Conservation (phyloP, 2,113 vertebrate genomes). For the Periophthalmus modestus region DNA sequence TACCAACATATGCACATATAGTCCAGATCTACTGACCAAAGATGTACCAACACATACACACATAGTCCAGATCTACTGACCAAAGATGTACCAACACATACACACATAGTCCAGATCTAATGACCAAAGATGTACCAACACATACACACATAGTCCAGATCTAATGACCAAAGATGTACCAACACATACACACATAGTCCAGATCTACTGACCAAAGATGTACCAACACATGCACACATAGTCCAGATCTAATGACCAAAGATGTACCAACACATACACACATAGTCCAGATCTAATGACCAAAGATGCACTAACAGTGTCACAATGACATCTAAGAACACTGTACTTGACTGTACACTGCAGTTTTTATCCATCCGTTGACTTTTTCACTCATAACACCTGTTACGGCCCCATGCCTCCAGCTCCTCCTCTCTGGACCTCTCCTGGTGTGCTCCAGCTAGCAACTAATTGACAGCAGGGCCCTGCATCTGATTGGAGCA, state of each 20-base stretch:
- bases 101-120: background rate
- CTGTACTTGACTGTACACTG: no score
- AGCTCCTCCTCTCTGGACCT: no score
- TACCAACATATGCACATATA: background rate
- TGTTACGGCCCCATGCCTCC: no score
- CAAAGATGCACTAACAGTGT: background rate
- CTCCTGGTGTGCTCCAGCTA: no score
- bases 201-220: background rate
- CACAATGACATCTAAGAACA: no score
- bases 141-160: background rate
- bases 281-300: background rate
- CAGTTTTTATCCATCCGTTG: no score
- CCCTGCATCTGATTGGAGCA: no score
- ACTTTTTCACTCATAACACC: no score
- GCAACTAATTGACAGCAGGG: no score
- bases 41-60: background rate
- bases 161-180: background rate
- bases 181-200: background rate
- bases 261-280: background rate
- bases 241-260: background rate
- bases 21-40: background rate
- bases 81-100: background rate
- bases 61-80: background rate
- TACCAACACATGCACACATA: background rate
- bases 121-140: background rate